These are phyloP conservation scores for Drosophila kokeensis DNA, from an alignment of 2,888 invertebrate species.

Conservation along the genomic window DNA sequence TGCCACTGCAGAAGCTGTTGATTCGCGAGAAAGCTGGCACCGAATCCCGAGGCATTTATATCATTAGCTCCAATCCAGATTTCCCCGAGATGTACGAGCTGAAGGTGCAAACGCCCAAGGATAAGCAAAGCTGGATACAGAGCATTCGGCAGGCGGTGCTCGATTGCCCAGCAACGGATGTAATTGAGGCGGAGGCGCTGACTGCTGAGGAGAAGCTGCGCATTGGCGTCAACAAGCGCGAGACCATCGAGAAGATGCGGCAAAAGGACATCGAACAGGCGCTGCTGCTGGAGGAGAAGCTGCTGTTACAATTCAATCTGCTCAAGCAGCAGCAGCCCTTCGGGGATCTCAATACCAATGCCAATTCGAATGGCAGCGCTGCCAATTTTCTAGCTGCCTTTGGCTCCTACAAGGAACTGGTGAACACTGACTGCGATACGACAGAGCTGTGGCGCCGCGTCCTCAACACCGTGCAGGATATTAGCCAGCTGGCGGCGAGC, in stretches of 20 bases:
- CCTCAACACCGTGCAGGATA: constrained; percentile 86
- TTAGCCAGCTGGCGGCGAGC: constrained; percentile 90
- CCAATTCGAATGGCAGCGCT: constrained; percentile 70
- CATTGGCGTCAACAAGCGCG: constrained; percentile 81
- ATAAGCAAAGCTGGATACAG: constrained; percentile 95
- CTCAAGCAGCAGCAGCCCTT: constrained; percentile 85
- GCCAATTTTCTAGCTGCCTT: constrained; percentile 84
- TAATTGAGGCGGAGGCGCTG: constrained; percentile 90
- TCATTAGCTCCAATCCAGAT: constrained; percentile 95
- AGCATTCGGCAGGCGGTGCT: constrained; percentile 93
- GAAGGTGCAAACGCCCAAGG: constrained; percentile 94
- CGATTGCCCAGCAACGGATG: constrained; percentile 91
- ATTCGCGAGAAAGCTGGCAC: constrained; percentile 97
- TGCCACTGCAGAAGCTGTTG: constrained; percentile 95
- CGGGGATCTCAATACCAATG: constrained; percentile 36
- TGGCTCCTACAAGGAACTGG: constrained; percentile 89
- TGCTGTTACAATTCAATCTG: constrained; percentile 92
- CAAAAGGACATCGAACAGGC: constrained; percentile 96
- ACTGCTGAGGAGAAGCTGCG: constrained; percentile 92
- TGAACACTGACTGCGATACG: constrained; percentile 91
- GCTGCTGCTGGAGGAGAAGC: constrained; percentile 94
- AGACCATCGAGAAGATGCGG: constrained; percentile 91
- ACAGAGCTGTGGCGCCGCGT: constrained; percentile 94
- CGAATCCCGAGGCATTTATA: constrained; percentile 94
- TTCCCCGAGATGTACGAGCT: constrained; percentile 99